These are phyloP conservation scores for Pelmatolapia mariae DNA, from an alignment of 2,113 vertebrate species.

Conservation along the genomic window DNA sequence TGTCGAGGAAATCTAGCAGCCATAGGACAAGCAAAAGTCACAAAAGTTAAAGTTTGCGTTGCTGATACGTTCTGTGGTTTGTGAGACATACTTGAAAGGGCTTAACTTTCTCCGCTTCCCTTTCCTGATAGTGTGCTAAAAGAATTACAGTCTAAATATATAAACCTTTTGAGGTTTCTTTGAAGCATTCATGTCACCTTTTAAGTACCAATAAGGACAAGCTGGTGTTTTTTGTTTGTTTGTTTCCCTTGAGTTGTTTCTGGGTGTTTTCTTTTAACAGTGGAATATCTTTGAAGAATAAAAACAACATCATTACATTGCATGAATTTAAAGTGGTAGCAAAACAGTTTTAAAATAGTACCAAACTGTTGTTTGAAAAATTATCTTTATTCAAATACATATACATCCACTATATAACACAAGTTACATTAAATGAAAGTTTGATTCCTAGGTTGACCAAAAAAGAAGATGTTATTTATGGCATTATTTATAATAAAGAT, in stretches of 20 bases:
- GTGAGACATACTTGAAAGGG: neutral
- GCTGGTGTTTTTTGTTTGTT: neutral
- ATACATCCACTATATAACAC: neutral
- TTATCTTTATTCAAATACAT: slow-evolving; percentile 8
- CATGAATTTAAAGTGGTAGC: neutral
- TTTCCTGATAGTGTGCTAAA: neutral
- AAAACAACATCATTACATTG: neutral
- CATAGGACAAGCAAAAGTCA: neutral
- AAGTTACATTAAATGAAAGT: slow-evolving; percentile 3
- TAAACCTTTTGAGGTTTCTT: neutral
- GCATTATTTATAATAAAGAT: neutral
- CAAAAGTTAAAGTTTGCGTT: neutral
- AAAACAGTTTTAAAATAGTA: neutral
- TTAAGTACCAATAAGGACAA: neutral
- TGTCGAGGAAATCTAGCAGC: neutral
- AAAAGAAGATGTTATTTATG: neutral
- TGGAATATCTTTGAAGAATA: neutral
- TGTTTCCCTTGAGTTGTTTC: neutral
- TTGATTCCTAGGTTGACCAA: neutral
- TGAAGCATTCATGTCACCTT: neutral
- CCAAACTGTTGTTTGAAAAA: neutral
- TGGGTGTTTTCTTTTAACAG: neutral
- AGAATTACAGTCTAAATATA: neutral
- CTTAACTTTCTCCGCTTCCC: neutral
- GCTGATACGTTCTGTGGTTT: neutral